These are phyloP conservation scores for Brachionus rotundiformis DNA, from an alignment of 1,140 invertebrate species.

Conservation along the genomic window DNA sequence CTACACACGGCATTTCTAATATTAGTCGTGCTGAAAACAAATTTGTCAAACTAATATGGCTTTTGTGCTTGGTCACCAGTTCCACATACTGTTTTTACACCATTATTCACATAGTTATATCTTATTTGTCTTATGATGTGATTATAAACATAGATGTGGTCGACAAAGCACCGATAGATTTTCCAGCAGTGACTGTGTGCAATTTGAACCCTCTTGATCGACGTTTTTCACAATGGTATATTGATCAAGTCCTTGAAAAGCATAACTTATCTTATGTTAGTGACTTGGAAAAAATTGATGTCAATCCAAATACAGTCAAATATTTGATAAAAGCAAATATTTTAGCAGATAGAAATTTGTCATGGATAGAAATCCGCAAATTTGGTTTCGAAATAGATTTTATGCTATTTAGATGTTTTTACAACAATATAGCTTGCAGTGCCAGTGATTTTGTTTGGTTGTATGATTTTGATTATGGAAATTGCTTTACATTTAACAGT, in stretches of 20 bases:
- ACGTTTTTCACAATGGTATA: slow-evolving; percentile 52
- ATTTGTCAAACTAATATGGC: slow-evolving; percentile 31
- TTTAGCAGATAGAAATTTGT: slow-evolving; percentile 30
- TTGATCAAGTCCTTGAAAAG: slow-evolving; percentile 54
- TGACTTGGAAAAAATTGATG: slow-evolving; percentile 12
- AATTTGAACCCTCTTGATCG: slow-evolving; percentile 61
- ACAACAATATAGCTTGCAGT: slow-evolving; percentile 52
- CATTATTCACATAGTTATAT: slow-evolving; percentile 23
- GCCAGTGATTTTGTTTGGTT: slow-evolving; percentile 52
- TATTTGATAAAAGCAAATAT: slow-evolving; percentile 53
- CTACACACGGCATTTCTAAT: slow-evolving; percentile 35
- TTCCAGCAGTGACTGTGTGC: slow-evolving; percentile 63
- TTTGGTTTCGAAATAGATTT: slow-evolving; percentile 49
- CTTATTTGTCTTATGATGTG: slow-evolving; percentile 29
- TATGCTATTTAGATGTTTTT: slow-evolving; percentile 52
- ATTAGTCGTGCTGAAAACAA: slow-evolving; percentile 28
- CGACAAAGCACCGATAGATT: slow-evolving; percentile 55
- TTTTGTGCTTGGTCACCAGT: slow-evolving; percentile 14
- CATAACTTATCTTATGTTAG: slow-evolving; percentile 53
- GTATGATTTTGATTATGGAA: slow-evolving; percentile 52
- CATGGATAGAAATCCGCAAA: neutral
- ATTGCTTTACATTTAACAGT: slow-evolving; percentile 53
- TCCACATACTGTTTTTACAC: slow-evolving; percentile 35
- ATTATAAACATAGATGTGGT: slow-evolving; percentile 40
- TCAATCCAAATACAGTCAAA: slow-evolving; percentile 47